Percentiles rank a stretch among this genome's conserved stretches.
phyloP scores from a whole-genome alignment of 2,113 vertebrate species.

The Carollia perspicillata region DNA sequence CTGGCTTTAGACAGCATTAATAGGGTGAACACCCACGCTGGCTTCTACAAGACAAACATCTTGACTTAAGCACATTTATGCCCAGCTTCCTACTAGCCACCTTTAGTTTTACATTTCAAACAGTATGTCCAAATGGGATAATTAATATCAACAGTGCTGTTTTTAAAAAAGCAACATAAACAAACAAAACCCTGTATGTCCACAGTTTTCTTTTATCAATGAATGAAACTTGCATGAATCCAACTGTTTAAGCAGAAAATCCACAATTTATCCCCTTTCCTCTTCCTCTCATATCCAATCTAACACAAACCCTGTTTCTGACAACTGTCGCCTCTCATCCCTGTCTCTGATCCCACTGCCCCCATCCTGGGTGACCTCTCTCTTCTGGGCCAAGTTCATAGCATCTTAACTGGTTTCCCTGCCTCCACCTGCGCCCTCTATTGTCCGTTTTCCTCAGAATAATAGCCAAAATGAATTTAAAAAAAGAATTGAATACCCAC shows the following conservation, averaged over 20 bases:
- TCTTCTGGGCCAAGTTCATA: rapidly evolving
- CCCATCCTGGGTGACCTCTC: background rate
- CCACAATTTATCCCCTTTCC: background rate
- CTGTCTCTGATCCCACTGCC: background rate
- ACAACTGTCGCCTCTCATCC: background rate
- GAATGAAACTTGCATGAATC: background rate
- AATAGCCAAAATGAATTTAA: background rate
- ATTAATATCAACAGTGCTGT: background rate
- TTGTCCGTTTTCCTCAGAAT: background rate
- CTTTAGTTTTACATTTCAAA: background rate
- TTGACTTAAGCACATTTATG: background rate
- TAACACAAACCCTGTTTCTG: rapidly evolving
- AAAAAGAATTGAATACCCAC: background rate
- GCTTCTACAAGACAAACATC: background rate
- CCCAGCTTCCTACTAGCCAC: background rate
- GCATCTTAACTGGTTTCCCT: too few species aligned
- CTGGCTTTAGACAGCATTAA: background rate
- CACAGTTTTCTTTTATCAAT: background rate
- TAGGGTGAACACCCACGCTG: background rate
- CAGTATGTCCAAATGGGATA: background rate
- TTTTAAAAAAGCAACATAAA: background rate
- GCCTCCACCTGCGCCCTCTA: rapidly evolving
- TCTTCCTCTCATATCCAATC: background rate
- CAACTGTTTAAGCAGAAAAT: background rate
- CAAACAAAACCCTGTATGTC: background rate